Base-by-base conservation (phyloP, 2,888 invertebrate species). In the Chalcis sispes region DNA sequence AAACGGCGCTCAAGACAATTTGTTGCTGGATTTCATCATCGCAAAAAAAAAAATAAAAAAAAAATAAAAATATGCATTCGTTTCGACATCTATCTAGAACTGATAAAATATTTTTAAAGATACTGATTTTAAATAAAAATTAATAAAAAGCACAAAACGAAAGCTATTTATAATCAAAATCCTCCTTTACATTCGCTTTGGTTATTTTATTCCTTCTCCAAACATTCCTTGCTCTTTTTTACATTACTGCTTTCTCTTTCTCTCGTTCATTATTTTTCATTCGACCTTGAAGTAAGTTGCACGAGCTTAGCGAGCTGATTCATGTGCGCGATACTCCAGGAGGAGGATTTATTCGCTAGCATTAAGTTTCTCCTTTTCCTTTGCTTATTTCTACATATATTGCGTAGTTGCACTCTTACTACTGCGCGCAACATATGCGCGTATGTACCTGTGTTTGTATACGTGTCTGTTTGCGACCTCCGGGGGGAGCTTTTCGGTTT, bases 401-500 rank as follows among this genome's bases (percentile, higher is more conserved):
- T n/a, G n/a, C n/a, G n/a, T n/a, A n/a, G n/a, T n/a, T n/a, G n/a
- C n/a, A n/a, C n/a, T n/a, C n/a, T n/a, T n/a, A n/a, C n/a, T n/a
- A n/a, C n/a, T n/a, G n/a, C n/a, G n/a, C n/a, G n/a, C n/a, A n/a
- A n/a, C n/a, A n/a, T n/a, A n/a, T n/a, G n/a, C n/a, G n/a, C n/a
- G n/a, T n/a, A n/a, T n/a, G n/a, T n/a, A n/a, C n/a, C n/a, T n/a
- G n/a, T n/a, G n/a, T n/a, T n/a, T n/a, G n/a, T n/a, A n/a, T n/a
- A n/a, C n/a, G n/a, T n/a, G n/a, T n/a, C n/a, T n/a, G n/a, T n/a
- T n/a, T n/a, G n/a, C n/a, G n/a, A n/a, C 40, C 36, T 32, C 65
- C 42, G n/a, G 36, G 15, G 56, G 42, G 42, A 67, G 40, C 54
- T 67, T 56, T 54, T 25, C 27, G 18, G 18, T 67, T 54, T 54